A percentile compares a stretch with the other conserved stretches of the same genome.
Conservation (phyloP, 2,113 vertebrate species). For the Climacteris rufus region DNA sequence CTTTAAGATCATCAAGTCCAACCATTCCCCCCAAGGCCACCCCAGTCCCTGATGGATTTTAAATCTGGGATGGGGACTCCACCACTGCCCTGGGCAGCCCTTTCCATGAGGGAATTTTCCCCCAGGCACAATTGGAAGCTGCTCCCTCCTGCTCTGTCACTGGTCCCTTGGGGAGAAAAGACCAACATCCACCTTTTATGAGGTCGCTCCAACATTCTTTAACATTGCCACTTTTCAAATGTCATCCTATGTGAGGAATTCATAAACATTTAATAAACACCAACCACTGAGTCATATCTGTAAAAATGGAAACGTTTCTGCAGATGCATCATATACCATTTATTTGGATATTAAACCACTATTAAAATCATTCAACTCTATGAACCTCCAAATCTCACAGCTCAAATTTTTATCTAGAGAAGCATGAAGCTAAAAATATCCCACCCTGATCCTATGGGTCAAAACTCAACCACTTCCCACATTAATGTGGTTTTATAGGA, state of each 20-base stretch:
- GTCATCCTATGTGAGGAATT: neutral
- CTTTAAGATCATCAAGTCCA: neutral
- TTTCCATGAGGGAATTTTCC: neutral
- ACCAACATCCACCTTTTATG: neutral
- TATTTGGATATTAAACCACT: neutral
- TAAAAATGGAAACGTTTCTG: neutral
- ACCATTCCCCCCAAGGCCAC: neutral
- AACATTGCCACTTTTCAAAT: neutral
- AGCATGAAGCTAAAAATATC: neutral
- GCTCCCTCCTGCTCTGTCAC: neutral
- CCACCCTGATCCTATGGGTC: neutral
- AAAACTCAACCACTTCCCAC: neutral
- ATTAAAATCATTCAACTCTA: neutral
- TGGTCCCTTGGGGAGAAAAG: neutral
- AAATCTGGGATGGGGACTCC: neutral
- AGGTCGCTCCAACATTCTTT: neutral
- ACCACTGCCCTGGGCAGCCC: neutral
- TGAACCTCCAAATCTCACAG: neutral
- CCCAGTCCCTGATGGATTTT: neutral
- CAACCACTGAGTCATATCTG: neutral
- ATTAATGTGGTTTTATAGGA: fast-evolving
- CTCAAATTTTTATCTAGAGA: neutral
- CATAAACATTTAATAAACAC: neutral
- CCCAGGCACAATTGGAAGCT: neutral
- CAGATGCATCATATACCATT: neutral